Evolutionary conservation across 2,113 vertebrate genomes (phyloP).

Genomic region (Catharus minimus): DNA sequence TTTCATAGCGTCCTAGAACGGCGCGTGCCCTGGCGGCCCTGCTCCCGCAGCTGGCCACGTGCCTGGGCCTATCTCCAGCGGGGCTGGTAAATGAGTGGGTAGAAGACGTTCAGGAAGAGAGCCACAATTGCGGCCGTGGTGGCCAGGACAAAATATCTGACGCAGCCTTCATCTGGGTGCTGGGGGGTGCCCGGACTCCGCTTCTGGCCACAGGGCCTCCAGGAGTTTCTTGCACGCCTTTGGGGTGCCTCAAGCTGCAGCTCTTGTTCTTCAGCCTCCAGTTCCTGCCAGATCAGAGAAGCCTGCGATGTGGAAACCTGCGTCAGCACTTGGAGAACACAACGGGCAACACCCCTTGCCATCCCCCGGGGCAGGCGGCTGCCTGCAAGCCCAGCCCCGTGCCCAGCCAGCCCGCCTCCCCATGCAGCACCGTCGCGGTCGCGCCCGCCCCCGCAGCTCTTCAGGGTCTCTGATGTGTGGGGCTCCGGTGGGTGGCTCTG

Average conservation of each 20-base stretch:
- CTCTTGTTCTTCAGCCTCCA: constrained; percentile 92
- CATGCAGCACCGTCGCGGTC: constrained; percentile 12
- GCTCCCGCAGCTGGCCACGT: background rate
- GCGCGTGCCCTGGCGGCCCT: background rate
- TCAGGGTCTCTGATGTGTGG: background rate
- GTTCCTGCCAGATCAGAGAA: constrained; percentile 99
- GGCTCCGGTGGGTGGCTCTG: background rate
- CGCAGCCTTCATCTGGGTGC: constrained; percentile 85
- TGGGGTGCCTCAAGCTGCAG: constrained; percentile 46
- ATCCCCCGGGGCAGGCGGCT: constrained; percentile 39
- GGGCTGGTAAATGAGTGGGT: constrained; percentile 84
- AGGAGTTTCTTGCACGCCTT: constrained; percentile 74
- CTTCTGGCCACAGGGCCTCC: constrained; percentile 65
- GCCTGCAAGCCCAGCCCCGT: constrained; percentile 38
- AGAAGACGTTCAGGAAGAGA: constrained; percentile 88
- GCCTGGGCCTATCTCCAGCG: constrained; percentile 76
- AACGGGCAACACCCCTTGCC: constrained; percentile 50
- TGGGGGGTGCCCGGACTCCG: constrained; percentile 69
- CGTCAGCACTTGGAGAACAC: constrained; percentile 87
- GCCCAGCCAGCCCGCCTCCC: constrained; percentile 61
- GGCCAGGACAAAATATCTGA: constrained; percentile 90
- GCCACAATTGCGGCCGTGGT: constrained; percentile 89
- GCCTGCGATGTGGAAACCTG: constrained; percentile 99
- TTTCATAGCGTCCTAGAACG: background rate
- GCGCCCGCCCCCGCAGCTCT: background rate